phyloP scores from a whole-genome alignment of 2,888 invertebrate species.

The Diogma glabrata region DNA sequence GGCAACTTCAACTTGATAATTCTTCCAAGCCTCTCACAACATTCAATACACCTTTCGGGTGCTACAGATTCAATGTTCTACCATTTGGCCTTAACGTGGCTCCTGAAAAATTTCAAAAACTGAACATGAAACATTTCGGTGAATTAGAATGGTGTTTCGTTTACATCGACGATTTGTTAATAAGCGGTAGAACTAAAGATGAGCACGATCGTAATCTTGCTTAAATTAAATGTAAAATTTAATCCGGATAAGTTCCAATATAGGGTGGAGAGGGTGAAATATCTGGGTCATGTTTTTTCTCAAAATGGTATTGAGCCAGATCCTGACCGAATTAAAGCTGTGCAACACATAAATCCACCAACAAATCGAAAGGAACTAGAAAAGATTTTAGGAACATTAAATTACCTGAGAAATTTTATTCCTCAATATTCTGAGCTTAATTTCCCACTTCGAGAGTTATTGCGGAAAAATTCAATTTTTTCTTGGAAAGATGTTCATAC shows the following conservation, averaged over 20 bases:
- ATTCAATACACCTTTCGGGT: background rate
- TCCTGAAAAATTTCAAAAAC: too few species aligned
- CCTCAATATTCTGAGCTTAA: background rate
- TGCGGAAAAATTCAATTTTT: too few species aligned
- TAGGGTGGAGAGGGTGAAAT: background rate
- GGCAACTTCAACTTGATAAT: background rate
- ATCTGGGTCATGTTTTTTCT: background rate
- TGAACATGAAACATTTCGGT: too few species aligned
- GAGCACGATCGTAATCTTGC: background rate
- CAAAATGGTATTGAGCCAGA: background rate
- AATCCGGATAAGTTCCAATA: background rate
- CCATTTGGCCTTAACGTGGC: background rate
- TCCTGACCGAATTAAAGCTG: background rate
- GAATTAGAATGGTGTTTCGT: too few species aligned
- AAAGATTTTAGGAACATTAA: background rate
- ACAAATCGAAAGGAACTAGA: background rate
- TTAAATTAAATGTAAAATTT: background rate
- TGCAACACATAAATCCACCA: background rate
- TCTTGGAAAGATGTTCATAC: too few species aligned
- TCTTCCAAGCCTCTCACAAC: too few species aligned
- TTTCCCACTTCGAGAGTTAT: background rate
- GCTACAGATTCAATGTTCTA: background rate
- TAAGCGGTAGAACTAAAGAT: too few species aligned
- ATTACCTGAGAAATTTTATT: background rate
- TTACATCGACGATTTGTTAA: too few species aligned